phyloP scores from a whole-genome alignment of 2,113 vertebrate genomes.

The Sebastes fasciatus region DNA sequence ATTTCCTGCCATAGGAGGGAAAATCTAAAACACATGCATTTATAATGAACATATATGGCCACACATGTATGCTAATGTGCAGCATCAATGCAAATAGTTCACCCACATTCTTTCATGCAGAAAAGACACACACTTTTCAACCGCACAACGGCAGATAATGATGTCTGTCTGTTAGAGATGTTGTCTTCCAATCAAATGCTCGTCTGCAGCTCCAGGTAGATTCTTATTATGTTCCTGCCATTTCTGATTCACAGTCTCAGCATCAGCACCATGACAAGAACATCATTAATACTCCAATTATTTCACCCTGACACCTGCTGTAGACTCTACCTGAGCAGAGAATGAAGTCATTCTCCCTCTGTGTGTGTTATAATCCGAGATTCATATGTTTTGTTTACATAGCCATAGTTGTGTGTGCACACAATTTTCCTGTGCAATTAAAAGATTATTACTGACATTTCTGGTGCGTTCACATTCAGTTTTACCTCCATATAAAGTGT shows the following conservation, averaged over 20 bases:
- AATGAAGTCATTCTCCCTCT: no score
- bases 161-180: conserved; percentile 25
- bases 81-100: conserved; percentile 39
- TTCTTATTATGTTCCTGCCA: conserved; percentile 44
- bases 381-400: no score
- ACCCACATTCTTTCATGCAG: conserved; percentile 25
- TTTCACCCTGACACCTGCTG: conserved; percentile 10
- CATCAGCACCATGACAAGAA: conserved; percentile 29
- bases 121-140: conserved; percentile 23
- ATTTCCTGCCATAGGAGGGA: conserved; percentile 16
- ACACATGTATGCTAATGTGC: conserved; percentile 14
- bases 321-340: no score
- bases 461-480: background rate
- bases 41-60: background rate
- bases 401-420: background rate
- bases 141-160: conserved; percentile 26
- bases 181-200: conserved; percentile 42
- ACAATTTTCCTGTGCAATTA: background rate
- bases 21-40: conserved; percentile 12
- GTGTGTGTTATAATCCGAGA: no score
- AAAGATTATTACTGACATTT: background rate
- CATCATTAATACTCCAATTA: conserved; percentile 41
- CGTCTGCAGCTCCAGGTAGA: conserved; percentile 33
- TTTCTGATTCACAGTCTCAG: conserved; percentile 38
- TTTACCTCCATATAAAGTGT: background rate